Evolutionary conservation across 2,888 invertebrate species (phyloP).

Genomic region (Pollenia labialis): DNA sequence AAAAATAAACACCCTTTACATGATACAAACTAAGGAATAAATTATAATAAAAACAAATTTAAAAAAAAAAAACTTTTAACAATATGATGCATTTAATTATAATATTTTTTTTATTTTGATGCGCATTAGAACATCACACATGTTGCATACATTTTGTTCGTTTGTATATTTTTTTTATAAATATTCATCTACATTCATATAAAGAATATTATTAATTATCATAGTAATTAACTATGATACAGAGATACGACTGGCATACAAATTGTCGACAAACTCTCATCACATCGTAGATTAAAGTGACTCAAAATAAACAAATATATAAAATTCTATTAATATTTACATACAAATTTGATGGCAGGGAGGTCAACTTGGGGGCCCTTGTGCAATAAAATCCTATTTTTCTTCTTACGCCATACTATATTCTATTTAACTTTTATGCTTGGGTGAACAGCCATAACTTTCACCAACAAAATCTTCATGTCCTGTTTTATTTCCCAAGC

Average conservation of each 20-base stretch:
- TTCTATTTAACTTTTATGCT: too few species aligned
- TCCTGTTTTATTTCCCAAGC: too few species aligned
- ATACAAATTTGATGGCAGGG: conserved; percentile 9
- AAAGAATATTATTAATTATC: conserved; percentile 65
- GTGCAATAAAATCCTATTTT: not conserved
- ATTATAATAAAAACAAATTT: conserved; percentile 34
- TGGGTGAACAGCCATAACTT: too few species aligned
- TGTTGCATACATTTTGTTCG: not conserved
- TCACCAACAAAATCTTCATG: too few species aligned
- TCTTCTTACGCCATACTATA: too few species aligned
- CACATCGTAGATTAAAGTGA: conserved; percentile 40
- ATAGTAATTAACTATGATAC: conserved; percentile 67
- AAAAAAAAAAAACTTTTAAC: conserved; percentile 5
- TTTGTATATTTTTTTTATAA: not conserved
- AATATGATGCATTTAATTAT: conserved; percentile 65
- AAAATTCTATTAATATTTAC: conserved; percentile 50
- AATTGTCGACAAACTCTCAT: conserved; percentile 32
- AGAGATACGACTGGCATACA: conserved; percentile 47
- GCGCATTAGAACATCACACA: conserved; percentile 6
- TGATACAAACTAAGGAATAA: conserved; percentile 27
- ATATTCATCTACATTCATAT: conserved; percentile 40
- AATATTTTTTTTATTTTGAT: conserved; percentile 24
- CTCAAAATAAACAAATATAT: conserved; percentile 40
- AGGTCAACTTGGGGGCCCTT: not conserved
- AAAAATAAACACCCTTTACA: not conserved